phyloP scores from a whole-genome alignment of 2,113 vertebrate species.

The Brevimyrus niger region DNA sequence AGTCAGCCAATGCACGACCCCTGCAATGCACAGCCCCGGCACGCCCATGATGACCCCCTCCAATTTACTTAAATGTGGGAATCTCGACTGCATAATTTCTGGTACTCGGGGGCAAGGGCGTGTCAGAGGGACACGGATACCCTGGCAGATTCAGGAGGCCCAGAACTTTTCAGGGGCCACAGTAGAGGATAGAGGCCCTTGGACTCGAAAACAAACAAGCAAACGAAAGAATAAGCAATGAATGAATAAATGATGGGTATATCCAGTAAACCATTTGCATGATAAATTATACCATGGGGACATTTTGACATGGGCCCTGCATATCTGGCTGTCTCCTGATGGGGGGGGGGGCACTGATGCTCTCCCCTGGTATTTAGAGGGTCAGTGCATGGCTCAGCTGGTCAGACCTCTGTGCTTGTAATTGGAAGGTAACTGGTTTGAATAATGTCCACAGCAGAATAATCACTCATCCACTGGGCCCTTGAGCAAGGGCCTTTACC shows the following conservation, averaged over 20 bases:
- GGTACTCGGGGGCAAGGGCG: not conserved
- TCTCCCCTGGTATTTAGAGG: not conserved
- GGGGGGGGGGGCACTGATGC: not conserved
- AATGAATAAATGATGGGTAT: not conserved
- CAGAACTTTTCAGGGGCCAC: no score
- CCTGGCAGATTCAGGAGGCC: not conserved
- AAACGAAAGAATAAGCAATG: not conserved
- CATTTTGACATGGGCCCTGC: not conserved
- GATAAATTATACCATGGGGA: not conserved
- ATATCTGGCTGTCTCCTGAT: not conserved
- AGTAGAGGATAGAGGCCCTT: not conserved
- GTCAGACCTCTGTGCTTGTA: not conserved
- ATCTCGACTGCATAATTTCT: not conserved
- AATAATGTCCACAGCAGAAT: not conserved
- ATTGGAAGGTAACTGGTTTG: not conserved
- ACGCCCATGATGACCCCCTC: no score
- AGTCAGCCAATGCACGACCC: not conserved
- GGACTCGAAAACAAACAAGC: not conserved
- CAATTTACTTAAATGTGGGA: not conserved
- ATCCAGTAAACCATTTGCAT: not conserved
- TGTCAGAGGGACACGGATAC: not conserved
- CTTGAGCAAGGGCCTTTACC: not conserved
- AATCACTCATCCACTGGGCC: not conserved
- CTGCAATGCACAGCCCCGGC: no score
- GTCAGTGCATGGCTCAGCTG: not conserved